Evolutionary conservation across 2,888 invertebrate genomes (phyloP).

Genomic region (Drosophila subquinaria): DNA sequence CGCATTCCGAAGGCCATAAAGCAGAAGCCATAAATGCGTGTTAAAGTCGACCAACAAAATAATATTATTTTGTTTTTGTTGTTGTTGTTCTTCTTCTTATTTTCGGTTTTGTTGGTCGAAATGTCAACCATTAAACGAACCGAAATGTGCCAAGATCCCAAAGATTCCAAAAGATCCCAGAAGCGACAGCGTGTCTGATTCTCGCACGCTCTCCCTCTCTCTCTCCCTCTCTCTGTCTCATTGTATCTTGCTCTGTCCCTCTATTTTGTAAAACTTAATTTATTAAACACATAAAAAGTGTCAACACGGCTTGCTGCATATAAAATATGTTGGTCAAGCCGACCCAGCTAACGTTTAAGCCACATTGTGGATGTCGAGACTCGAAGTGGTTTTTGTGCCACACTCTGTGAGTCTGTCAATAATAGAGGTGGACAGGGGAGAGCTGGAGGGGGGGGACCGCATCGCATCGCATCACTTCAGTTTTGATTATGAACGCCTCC

Average conservation of each 20-base stretch:
- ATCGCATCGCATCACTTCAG: slow-evolving; percentile 62
- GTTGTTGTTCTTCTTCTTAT: neutral
- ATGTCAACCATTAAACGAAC: slow-evolving; percentile 72
- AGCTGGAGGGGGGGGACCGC: slow-evolving; percentile 14
- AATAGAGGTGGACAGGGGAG: neutral
- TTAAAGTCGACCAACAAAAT: slow-evolving; percentile 68
- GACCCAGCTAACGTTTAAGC: slow-evolving; percentile 39
- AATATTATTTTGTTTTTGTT: slow-evolving; percentile 13
- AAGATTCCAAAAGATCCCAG: slow-evolving; percentile 27
- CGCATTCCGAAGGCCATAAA: slow-evolving; percentile 70
- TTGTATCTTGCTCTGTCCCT: slow-evolving; percentile 26
- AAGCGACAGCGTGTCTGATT: slow-evolving; percentile 45
- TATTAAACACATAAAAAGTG: slow-evolving; percentile 82
- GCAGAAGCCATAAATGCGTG: slow-evolving; percentile 76
- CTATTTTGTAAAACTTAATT: slow-evolving; percentile 79
- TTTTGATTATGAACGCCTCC: slow-evolving; percentile 78
- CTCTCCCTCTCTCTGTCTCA: neutral
- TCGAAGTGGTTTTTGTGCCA: slow-evolving; percentile 7
- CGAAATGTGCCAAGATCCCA: slow-evolving; percentile 35
- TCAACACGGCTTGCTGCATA: slow-evolving; percentile 79
- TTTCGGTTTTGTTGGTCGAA: slow-evolving; percentile 21
- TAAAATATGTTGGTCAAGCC: slow-evolving; percentile 69
- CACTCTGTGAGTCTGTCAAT: slow-evolving; percentile 3
- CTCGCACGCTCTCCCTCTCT: neutral
- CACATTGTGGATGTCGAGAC: slow-evolving; percentile 26